A percentile compares a stretch with the other conserved stretches of the same genome.
phyloP scores from a whole-genome alignment of 2,888 invertebrate genomes.

The Phyllotreta striolata region DNA sequence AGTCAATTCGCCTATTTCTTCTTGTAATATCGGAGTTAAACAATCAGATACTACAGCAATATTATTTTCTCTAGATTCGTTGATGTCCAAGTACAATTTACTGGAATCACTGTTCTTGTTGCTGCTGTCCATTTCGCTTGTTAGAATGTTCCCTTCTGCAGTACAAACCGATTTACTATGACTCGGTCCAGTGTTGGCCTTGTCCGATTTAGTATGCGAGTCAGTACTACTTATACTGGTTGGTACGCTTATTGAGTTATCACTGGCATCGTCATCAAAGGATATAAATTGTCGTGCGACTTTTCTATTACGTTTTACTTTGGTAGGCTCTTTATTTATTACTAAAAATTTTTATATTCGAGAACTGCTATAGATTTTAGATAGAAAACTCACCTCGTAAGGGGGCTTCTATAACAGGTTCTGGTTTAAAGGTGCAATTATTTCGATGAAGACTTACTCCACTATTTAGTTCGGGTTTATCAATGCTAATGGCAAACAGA shows the following conservation, averaged over 20 bases:
- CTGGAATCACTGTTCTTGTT: constrained; percentile 20
- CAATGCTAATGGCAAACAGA: constrained; percentile 91
- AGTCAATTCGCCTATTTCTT: constrained; percentile 62
- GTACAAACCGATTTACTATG: constrained; percentile 41
- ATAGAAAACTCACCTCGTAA: constrained; percentile 63
- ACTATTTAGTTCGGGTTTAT: constrained; percentile 82
- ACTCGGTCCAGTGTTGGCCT: constrained; percentile 34
- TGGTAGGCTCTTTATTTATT: constrained; percentile 34
- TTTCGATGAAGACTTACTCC: constrained; percentile 62
- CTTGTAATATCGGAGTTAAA: constrained; percentile 62
- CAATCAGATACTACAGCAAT: constrained; percentile 50
- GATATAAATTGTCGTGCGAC: constrained; percentile 73
- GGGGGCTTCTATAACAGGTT: constrained; percentile 77
- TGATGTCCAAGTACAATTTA: constrained; percentile 55
- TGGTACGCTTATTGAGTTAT: constrained; percentile 55
- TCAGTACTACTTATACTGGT: constrained; percentile 55
- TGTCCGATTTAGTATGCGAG: constrained; percentile 48
- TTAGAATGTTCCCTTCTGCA: constrained; percentile 36
- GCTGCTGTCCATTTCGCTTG: constrained; percentile 20
- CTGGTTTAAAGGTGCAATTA: constrained; percentile 59
- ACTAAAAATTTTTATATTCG: constrained; percentile 30
- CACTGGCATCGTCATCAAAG: constrained; percentile 70
- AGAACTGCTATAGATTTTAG: neutral
- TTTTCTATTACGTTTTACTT: constrained; percentile 47
- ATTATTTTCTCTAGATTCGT: constrained; percentile 56